Evolutionary conservation across 2,113 vertebrate genomes (phyloP).

Genomic region (Rhinogobius similis): DNA sequence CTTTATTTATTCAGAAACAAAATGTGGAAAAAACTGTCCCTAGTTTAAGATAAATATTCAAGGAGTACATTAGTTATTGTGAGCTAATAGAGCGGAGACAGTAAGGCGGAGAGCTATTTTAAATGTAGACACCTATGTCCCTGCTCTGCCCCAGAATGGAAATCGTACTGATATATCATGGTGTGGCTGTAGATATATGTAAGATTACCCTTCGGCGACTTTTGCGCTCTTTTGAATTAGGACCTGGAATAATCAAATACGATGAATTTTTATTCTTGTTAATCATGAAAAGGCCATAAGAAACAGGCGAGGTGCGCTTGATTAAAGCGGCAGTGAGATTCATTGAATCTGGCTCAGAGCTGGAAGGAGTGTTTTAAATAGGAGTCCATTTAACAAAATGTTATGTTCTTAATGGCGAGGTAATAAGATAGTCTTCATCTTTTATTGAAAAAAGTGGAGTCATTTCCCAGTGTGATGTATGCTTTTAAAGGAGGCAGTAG

Average conservation of each 20-base stretch:
- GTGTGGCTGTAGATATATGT: conserved; percentile 70
- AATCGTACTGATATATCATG: conserved; percentile 73
- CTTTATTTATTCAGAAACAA: too few relatives aligned
- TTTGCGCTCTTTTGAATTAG: conserved; percentile 69
- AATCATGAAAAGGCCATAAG: conserved; percentile 71
- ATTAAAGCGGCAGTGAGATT: conserved; percentile 76
- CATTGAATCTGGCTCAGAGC: conserved; percentile 71
- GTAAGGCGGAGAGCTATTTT: conserved; percentile 20
- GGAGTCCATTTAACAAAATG: conserved; percentile 80
- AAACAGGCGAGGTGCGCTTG: conserved; percentile 68
- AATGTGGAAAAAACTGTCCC: too few relatives aligned
- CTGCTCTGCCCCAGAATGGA: conserved; percentile 56
- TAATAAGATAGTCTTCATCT: conserved; percentile 80
- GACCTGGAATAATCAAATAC: conserved; percentile 76
- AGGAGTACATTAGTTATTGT: not conserved
- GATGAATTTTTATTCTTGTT: conserved; percentile 79
- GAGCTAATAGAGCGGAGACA: not conserved
- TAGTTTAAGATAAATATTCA: not conserved
- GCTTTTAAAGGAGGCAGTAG: conserved; percentile 49
- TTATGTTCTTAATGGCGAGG: conserved; percentile 78
- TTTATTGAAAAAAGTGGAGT: conserved; percentile 69
- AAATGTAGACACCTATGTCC: conserved; percentile 48
- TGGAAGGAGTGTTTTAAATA: conserved; percentile 77
- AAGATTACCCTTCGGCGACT: conserved; percentile 70
- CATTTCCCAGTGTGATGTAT: conserved; percentile 66